Evolutionary conservation across 2,113 vertebrate species (phyloP), one percentile per base, ranked within the genome.

Genomic region (Glaucomys volans): DNA sequence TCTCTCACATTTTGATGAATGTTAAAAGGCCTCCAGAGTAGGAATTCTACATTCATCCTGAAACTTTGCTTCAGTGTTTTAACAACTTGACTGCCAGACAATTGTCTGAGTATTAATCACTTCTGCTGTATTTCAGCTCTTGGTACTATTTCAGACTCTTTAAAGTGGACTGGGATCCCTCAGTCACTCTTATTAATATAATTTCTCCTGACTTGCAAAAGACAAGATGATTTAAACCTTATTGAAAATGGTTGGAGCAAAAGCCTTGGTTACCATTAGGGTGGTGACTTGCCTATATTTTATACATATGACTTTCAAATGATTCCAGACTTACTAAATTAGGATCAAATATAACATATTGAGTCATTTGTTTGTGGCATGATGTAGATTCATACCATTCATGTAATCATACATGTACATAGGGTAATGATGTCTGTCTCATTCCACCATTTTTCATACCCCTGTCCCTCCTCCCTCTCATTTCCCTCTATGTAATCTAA

Each of bases 221-320:
- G 8, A 66, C 20, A 88, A 69, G 37, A 50, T 87, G 54, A 87
- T 67, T 77, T 87, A 89, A 92, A 83, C 28, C 8, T 92, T 90
- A 42, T 54, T 59, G 35, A 59, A 94, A 93, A 81, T 81, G 18
- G 81, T 54, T 82, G 0, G 4, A 75, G 91, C 16, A 85, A 92
- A 95, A 30, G 20, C 18, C 12, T 88, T 82, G 83, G 47, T 94
- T 95, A 89, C 86, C 89, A 82, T 87, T 69, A 87, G 13, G 79
- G 47, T 3, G 62, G 28, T 59, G 22, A 0, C 67, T 85, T 81
- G 17, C 8, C 8, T 47, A 13, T 74, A 71, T 77, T 95, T 95
- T 89, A 32, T 2, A 69, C 3, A 44, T 32, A 44, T 37, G 17
- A 24, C 54, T 89, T 94, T 86, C 26, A 64, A 89, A 17, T 77